Base-by-base conservation (phyloP, 2,888 invertebrate genomes). In the Calliphora vomitoria region DNA sequence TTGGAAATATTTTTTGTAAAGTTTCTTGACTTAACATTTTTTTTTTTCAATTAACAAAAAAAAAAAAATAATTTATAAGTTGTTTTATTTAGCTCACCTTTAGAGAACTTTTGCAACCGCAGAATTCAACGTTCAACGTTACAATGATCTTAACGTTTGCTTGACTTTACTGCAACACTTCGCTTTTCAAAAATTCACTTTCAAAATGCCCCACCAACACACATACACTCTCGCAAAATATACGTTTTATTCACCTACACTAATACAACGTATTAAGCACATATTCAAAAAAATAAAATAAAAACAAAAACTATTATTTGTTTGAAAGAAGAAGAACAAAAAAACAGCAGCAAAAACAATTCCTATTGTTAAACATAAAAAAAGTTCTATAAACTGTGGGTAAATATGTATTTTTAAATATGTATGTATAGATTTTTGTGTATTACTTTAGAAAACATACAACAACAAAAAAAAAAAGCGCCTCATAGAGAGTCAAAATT, bases 51-150 rank as follows among this genome's bases (percentile, higher is more conserved):
- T 47, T 80, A 15, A 38, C 13, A 25, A 38, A 53, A 8, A 25
- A 25, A 25, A 25, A 25, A 25, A 25, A 1, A 25, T 55, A 74
- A 60, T 83, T 78, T 75, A 68, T 66, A 75, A 81, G 60, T 88
- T 85, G 76, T 81, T 62, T 60, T 75, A 10, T 0, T 89, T 68
- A 72, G 90, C 91, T 91, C 91, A 92, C 91, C 91, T 92, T 84
- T 81, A 85, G 20, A 85, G 55, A 85, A 87, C 72, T 85, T 80
- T 92, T 91, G 92, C 93, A 93, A 93, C 93, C 93, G 93, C 91
- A 93, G 92, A 93, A 93, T 92, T 93, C 93, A 93, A 93, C 94
- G 93, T 92, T 92, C 93, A 93, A 93, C 93, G 93, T 90, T 92
- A 93, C 93, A 93, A 93, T 93, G 93, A 93, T 93, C 92, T 91